These are phyloP conservation scores for Perithous albicinctus DNA, from an alignment of 2,888 invertebrate species.

Conservation along the genomic window DNA sequence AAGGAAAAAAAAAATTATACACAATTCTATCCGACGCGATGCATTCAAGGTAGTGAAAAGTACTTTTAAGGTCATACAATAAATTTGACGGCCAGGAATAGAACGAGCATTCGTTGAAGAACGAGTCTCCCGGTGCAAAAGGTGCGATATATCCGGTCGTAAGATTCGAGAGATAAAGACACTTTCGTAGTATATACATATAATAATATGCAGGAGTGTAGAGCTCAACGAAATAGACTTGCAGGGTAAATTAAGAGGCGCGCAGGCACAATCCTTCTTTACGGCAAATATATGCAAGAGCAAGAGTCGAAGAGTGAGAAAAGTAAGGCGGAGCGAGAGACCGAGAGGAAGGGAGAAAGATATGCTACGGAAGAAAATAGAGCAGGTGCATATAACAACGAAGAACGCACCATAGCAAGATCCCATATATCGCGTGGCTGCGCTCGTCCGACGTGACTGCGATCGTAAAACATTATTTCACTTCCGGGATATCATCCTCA, in stretches of 20 bases:
- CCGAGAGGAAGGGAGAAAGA: background rate
- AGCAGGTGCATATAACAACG: constrained; percentile 59
- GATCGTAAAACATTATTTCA: constrained; percentile 63
- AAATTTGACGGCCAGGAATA: constrained; percentile 16
- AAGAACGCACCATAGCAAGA: constrained; percentile 36
- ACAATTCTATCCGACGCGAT: no score
- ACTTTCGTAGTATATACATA: constrained; percentile 44
- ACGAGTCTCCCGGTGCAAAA: constrained; percentile 64
- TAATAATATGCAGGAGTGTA: constrained; percentile 5
- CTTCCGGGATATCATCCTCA: constrained; percentile 53
- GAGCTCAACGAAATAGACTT: constrained; percentile 61
- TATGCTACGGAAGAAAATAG: constrained; percentile 40
- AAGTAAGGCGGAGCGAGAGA: constrained; percentile 5
- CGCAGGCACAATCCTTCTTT: constrained; percentile 71
- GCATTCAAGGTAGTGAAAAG: no score
- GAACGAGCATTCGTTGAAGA: constrained; percentile 21
- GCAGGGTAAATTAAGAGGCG: constrained; percentile 67
- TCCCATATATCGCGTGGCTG: constrained; percentile 36
- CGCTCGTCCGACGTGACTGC: constrained; percentile 13
- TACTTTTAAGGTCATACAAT: no score
- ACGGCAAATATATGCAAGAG: constrained; percentile 72
- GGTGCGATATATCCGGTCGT: constrained; percentile 74
- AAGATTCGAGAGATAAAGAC: constrained; percentile 71
- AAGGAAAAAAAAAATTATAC: no score
- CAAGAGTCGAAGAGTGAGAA: constrained; percentile 4